Conservation (phyloP, 2,113 vertebrate genomes). For the Tor tambroides region DNA sequence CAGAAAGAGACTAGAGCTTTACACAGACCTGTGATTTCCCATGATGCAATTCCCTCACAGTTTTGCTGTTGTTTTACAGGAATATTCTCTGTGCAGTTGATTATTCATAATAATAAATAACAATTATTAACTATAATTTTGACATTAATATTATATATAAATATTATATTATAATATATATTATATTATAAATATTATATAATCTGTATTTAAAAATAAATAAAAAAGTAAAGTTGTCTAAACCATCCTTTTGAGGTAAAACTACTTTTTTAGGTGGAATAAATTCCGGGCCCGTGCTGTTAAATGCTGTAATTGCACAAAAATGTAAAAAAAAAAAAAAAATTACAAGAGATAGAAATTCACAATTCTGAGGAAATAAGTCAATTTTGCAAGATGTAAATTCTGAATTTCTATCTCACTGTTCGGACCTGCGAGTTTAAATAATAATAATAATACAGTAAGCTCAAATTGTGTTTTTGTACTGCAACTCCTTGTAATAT, state of each 20-base stretch:
- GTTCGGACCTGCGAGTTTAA: neutral
- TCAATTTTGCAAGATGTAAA: neutral
- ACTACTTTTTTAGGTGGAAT: neutral
- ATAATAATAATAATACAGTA: no score
- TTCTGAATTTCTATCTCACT: no score
- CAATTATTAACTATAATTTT: neutral
- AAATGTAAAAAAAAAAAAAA: no score
- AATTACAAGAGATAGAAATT: neutral
- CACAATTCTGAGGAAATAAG: no score
- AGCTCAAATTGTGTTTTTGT: no score
- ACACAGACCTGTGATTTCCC: slow-evolving; percentile 36
- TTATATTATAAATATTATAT: no score
- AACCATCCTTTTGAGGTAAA: neutral
- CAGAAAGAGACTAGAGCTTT: neutral
- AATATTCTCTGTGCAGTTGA: neutral
- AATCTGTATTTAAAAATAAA: neutral
- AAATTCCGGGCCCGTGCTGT: neutral
- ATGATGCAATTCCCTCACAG: neutral
- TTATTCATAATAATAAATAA: neutral
- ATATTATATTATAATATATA: no score
- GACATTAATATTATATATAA: no score
- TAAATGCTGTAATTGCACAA: neutral
- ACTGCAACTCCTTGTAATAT: neutral
- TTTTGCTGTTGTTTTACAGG: neutral
- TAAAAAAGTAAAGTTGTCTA: neutral